Evolutionary conservation across 1,140 invertebrate genomes (phyloP).

Genomic region (Vollenhovia emeryi): DNA sequence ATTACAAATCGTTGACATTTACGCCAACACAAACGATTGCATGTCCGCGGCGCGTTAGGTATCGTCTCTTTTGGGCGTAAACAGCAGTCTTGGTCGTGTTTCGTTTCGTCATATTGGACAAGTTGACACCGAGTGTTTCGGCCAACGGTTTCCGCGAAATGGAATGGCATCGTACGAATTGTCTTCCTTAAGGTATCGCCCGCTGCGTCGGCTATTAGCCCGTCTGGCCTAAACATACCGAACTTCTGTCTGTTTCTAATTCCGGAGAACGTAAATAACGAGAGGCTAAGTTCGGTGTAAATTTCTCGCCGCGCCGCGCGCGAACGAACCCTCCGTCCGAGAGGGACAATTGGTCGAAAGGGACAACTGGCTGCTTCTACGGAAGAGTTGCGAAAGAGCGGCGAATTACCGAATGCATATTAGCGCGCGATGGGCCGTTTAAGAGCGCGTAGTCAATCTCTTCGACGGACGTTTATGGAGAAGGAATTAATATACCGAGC

Average conservation of each 20-base stretch:
- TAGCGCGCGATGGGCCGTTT: conserved; percentile 83
- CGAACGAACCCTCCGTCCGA: conserved; percentile 1
- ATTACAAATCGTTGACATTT: conserved; percentile 85
- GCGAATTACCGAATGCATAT: conserved; percentile 84
- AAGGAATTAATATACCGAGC: conserved; percentile 85
- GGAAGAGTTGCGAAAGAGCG: conserved; percentile 69
- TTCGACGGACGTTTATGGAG: conserved; percentile 84
- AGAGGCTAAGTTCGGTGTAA: conserved; percentile 24
- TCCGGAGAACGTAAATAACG: conserved; percentile 44
- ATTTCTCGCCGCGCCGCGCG: conserved; percentile 36
- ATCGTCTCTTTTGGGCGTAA: conserved; percentile 62
- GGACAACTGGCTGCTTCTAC: conserved; percentile 35
- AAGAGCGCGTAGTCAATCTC: conserved; percentile 85
- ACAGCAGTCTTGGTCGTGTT: conserved; percentile 56
- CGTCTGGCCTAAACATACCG: neutral
- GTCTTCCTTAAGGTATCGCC: conserved; percentile 41
- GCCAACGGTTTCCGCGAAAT: conserved; percentile 9
- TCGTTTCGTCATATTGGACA: conserved; percentile 53
- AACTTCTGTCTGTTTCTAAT: conserved; percentile 26
- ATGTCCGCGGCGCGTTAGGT: conserved; percentile 79
- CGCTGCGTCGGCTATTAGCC: neutral
- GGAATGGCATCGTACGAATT: conserved; percentile 19
- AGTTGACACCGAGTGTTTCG: conserved; percentile 44
- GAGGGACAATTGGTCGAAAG: conserved; percentile 33
- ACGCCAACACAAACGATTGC: conserved; percentile 79